These are phyloP conservation scores for Muscina levida DNA, from an alignment of 2,888 invertebrate genomes.

Conservation along the genomic window DNA sequence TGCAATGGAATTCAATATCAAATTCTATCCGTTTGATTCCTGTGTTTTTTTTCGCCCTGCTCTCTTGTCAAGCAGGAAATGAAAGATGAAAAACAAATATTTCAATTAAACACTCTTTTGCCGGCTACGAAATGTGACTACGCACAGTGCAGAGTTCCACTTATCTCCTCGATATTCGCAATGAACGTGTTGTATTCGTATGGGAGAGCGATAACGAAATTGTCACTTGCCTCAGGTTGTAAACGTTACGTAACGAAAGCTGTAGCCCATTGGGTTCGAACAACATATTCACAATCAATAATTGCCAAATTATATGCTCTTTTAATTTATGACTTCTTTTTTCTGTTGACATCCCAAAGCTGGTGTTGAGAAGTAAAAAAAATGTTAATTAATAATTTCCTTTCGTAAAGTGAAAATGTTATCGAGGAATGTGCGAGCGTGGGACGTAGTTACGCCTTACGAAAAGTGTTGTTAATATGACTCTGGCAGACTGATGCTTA, in stretches of 20 bases:
- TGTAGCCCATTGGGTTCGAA: slow-evolving; percentile 8
- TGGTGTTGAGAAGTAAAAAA: slow-evolving; percentile 10
- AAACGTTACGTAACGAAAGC: slow-evolving; percentile 25
- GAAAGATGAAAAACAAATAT: slow-evolving; percentile 22
- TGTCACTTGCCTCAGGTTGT: slow-evolving; percentile 49
- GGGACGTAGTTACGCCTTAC: background rate
- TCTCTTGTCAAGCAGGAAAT: slow-evolving; percentile 1
- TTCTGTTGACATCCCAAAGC: background rate
- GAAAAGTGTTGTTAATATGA: too few species aligned
- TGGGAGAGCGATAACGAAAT: slow-evolving; percentile 49
- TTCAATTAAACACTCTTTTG: slow-evolving; percentile 33
- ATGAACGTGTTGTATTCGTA: background rate
- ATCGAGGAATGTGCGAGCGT: background rate
- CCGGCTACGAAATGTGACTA: background rate
- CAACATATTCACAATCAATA: slow-evolving; percentile 20
- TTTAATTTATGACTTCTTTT: slow-evolving; percentile 48
- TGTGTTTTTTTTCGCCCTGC: background rate
- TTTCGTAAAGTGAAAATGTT: background rate
- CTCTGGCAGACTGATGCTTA: too few species aligned
- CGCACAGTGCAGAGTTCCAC: slow-evolving; percentile 1
- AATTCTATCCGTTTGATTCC: background rate
- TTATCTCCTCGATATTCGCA: background rate
- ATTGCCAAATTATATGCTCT: slow-evolving; percentile 56
- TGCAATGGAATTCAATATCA: slow-evolving; percentile 18
- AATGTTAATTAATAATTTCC: slow-evolving; percentile 53